Percentiles rank a stretch among this genome's conserved stretches.
These are phyloP conservation scores for Oscheius sp. DNA, from an alignment of 2,888 invertebrate genomes.

Conservation along the genomic window DNA sequence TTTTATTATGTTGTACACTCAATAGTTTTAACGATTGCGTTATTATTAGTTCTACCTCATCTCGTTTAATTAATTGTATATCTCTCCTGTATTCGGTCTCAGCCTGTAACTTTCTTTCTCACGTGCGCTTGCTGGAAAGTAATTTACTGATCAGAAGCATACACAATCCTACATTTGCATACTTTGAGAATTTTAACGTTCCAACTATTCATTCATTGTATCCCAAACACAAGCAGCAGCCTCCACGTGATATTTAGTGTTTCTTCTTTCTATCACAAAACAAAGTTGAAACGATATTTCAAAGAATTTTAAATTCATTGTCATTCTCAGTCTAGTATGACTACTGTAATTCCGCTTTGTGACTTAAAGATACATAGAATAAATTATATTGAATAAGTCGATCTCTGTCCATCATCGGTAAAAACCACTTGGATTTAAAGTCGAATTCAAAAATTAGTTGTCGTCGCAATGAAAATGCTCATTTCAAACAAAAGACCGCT, in stretches of 20 bases:
- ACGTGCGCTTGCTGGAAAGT: neutral
- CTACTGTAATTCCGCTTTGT: slow-evolving; percentile 28
- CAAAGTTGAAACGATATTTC: neutral
- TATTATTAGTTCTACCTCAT: neutral
- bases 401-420: too few species aligned
- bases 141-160: neutral
- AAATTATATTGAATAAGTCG: too few species aligned
- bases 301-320: slow-evolving; percentile 13
- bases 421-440: too few species aligned
- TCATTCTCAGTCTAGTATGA: slow-evolving; percentile 26
- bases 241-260: slow-evolving; percentile 10
- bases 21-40: slow-evolving; percentile 7
- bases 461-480: too few species aligned
- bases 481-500: too few species aligned
- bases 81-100: neutral
- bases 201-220: too few species aligned
- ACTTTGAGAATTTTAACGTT: slow-evolving; percentile 7
- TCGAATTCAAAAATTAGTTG: too few species aligned
- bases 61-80: slow-evolving; percentile 20
- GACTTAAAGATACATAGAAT: slow-evolving; percentile 25
- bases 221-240: too few species aligned
- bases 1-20: neutral
- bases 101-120: slow-evolving; percentile 2
- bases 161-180: neutral
- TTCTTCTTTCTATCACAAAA: neutral